Conservation (phyloP, 2,113 vertebrate species). For the Thalassoma bifasciatum region DNA sequence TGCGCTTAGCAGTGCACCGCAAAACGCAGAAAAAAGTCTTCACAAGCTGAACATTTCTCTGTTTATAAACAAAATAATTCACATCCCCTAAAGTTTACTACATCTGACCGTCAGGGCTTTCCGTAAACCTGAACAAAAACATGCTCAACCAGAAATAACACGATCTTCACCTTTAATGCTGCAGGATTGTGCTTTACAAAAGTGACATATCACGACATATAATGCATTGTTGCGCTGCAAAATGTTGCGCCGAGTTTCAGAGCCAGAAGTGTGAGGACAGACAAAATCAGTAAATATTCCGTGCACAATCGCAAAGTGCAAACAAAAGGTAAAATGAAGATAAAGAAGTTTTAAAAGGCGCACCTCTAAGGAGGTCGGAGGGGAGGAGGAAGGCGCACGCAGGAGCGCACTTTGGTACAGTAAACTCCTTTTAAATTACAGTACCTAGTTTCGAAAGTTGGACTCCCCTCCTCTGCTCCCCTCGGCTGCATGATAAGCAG, state of each 20-base stretch:
- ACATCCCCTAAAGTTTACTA: slow-evolving; percentile 34
- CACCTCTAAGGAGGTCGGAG: slow-evolving; percentile 50
- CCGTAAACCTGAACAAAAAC: background rate
- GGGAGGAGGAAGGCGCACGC: slow-evolving; percentile 23
- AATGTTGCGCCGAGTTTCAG: background rate
- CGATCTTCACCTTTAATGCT: slow-evolving; percentile 6
- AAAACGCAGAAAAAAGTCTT: background rate
- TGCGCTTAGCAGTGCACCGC: slow-evolving; percentile 16
- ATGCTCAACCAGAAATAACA: background rate
- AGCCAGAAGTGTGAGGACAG: background rate
- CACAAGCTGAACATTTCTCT: background rate
- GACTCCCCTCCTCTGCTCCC: slow-evolving; percentile 60
- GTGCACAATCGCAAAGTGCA: slow-evolving; percentile 21
- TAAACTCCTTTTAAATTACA: slow-evolving; percentile 77
- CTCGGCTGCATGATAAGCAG: slow-evolving; percentile 55
- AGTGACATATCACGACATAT: background rate
- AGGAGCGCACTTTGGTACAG: slow-evolving; percentile 53
- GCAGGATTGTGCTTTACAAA: background rate
- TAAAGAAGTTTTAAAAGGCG: slow-evolving; percentile 70
- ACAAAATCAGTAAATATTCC: background rate
- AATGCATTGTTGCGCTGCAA: background rate
- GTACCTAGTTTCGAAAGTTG: slow-evolving; percentile 80
- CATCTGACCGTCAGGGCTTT: background rate
- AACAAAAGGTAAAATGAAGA: slow-evolving; percentile 15
- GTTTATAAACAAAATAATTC: background rate